A percentile compares a stretch with the other conserved stretches of the same genome.
These are phyloP conservation scores for Parazoanthus darwini DNA, from an alignment of 92 coral and sea anemone genomes.

Conservation along the genomic window DNA sequence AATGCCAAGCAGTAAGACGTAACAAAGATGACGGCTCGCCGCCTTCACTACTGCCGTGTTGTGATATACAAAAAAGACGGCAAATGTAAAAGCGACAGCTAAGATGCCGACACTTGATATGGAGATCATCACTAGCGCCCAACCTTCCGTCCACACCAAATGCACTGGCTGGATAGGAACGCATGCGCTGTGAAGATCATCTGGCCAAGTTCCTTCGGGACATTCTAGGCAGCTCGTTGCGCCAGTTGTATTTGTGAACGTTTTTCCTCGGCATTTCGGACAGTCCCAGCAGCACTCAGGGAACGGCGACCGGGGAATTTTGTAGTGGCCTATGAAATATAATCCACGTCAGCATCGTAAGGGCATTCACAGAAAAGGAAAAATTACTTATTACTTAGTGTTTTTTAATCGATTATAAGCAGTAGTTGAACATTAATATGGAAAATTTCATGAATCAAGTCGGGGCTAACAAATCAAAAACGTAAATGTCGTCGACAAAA, in stretches of 20 bases:
- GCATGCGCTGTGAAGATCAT: slow-evolving; percentile 63
- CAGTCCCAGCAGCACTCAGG: slow-evolving; percentile 92
- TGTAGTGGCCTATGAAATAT: slow-evolving; percentile 55
- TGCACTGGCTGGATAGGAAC: slow-evolving; percentile 53
- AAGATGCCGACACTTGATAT: slow-evolving; percentile 57
- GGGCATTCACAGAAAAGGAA: neutral
- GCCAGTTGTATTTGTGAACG: slow-evolving; percentile 57
- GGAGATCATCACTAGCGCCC: slow-evolving; percentile 55
- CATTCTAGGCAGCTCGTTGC: slow-evolving; percentile 69
- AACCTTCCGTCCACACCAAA: slow-evolving; percentile 56
- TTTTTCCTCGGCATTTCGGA: slow-evolving; percentile 62
- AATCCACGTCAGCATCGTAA: too few species aligned
- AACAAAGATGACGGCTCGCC: slow-evolving; percentile 74
- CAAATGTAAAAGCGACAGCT: slow-evolving; percentile 47
- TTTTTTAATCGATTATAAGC: too few species aligned
- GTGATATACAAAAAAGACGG: slow-evolving; percentile 49
- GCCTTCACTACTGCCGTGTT: slow-evolving; percentile 74
- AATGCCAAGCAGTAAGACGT: slow-evolving; percentile 65
- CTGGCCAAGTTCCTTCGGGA: slow-evolving; percentile 68
- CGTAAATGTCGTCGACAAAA: neutral
- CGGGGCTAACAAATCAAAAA: neutral
- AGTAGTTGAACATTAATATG: too few species aligned
- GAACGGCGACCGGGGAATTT: slow-evolving; percentile 55
- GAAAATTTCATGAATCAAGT: too few species aligned
- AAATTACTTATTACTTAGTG: neutral